Percentiles rank a stretch among this genome's conserved stretches.
Evolutionary conservation across 2,113 vertebrate genomes (phyloP).

Genomic region (Eublepharis macularius): DNA sequence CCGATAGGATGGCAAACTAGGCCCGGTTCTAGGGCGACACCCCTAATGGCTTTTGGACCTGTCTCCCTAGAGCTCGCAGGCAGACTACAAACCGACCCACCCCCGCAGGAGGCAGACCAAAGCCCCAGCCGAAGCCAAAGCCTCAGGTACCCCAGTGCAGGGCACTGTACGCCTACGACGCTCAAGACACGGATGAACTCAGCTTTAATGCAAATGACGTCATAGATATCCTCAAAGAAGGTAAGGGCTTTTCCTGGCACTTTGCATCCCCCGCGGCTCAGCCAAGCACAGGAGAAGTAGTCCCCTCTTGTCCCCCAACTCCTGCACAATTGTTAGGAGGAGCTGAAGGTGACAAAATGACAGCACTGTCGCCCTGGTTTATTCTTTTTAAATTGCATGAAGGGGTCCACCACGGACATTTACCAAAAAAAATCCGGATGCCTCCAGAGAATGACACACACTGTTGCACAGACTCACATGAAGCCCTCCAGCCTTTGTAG

Average conservation of each 20-base stretch:
- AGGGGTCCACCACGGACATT: too few species aligned
- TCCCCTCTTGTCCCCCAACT: too few species aligned
- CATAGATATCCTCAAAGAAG: conserved; percentile 96
- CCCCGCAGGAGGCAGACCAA: conserved; percentile 91
- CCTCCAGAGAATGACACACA: too few species aligned
- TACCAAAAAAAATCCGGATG: too few species aligned
- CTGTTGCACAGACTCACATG: too few species aligned
- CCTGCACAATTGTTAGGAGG: too few species aligned
- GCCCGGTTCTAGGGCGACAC: fast-evolving
- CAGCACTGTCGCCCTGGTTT: too few species aligned
- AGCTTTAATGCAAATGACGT: conserved; percentile 96
- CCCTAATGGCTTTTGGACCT: fast-evolving
- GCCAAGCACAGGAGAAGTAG: too few species aligned
- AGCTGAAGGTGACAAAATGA: too few species aligned
- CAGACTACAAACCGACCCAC: conserved; percentile 84
- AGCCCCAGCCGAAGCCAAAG: conserved; percentile 95
- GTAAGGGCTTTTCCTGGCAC: conserved; percentile 65
- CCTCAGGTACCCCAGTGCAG: conserved; percentile 96
- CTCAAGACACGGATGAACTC: conserved; percentile 98
- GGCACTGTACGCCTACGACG: conserved; percentile 95
- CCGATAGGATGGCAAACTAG: not conserved
- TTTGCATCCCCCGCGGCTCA: too few species aligned
- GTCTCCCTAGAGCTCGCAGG: conserved; percentile 80
- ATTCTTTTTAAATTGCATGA: too few species aligned
- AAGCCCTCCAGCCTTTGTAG: too few species aligned